Conservation (phyloP, 2,888 invertebrate species). For the Tanytarsus gracilentus region DNA sequence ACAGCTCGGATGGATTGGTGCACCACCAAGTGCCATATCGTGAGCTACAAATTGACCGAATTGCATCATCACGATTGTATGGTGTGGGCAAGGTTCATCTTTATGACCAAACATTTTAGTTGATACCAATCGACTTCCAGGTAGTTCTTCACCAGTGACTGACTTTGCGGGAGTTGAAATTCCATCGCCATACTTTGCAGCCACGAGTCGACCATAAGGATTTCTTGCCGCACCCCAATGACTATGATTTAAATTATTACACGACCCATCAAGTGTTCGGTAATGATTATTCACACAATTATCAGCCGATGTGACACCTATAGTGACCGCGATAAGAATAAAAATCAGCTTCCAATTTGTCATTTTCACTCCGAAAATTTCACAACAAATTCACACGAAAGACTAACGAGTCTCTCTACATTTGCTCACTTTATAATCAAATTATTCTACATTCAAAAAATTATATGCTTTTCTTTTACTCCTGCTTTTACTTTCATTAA, state of each 20-base stretch:
- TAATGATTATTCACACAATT: background rate
- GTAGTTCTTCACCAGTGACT: conserved; percentile 32
- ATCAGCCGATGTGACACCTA: background rate
- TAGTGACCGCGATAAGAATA: background rate
- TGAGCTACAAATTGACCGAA: conserved; percentile 38
- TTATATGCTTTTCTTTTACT: too few relatives aligned
- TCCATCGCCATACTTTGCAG: conserved; percentile 30
- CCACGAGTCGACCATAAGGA: background rate
- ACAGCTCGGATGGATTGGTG: conserved; percentile 45
- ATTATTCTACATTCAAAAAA: too few relatives aligned
- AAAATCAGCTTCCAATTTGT: background rate
- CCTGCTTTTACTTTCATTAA: too few relatives aligned
- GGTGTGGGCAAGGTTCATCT: conserved; percentile 35
- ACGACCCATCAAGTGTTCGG: background rate
- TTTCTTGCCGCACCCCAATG: background rate
- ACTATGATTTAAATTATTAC: background rate
- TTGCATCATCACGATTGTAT: conserved; percentile 34
- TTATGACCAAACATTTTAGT: background rate
- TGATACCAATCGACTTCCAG: conserved; percentile 36
- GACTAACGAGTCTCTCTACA: too few relatives aligned
- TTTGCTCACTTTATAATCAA: too few relatives aligned
- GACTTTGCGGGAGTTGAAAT: conserved; percentile 32
- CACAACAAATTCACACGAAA: too few relatives aligned
- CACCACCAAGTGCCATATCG: conserved; percentile 32
- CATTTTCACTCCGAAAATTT: too few relatives aligned